A percentile compares a stretch with the other conserved stretches of the same genome.
These are phyloP conservation scores for Aspiorhynchus laticeps DNA, from an alignment of 2,113 vertebrate genomes.

Conservation along the genomic window DNA sequence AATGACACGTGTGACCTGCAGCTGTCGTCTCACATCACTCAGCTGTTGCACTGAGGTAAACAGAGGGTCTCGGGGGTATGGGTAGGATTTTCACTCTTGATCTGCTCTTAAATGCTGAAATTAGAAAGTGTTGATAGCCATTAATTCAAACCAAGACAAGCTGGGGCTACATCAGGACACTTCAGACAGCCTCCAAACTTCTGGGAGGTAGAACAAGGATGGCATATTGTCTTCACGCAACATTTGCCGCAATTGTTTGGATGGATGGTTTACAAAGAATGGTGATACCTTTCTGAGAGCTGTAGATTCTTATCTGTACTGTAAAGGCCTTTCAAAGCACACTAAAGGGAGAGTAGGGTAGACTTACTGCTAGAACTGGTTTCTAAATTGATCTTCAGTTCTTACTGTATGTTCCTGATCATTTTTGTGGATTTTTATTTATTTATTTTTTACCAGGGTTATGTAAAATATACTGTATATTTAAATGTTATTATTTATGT, in stretches of 20 bases:
- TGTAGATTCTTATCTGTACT: neutral
- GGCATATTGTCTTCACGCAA: neutral
- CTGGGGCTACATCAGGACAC: constrained; percentile 60
- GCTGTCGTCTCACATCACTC: constrained; percentile 64
- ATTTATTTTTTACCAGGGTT: neutral
- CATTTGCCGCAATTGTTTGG: neutral
- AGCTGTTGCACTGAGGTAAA: constrained; percentile 59
- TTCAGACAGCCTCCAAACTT: constrained; percentile 41
- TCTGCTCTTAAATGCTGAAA: constrained; percentile 56
- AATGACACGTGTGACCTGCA: constrained; percentile 57
- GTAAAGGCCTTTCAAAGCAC: neutral
- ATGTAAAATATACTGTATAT: neutral
- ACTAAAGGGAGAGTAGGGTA: neutral
- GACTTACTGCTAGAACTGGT: neutral
- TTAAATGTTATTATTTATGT: no score
- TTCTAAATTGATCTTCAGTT: neutral
- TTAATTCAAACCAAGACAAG: constrained; percentile 65
- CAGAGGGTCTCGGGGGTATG: neutral
- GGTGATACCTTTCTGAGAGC: neutral
- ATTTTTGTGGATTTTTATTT: neutral
- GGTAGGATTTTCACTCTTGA: constrained; percentile 24
- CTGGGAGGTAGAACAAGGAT: constrained; percentile 63
- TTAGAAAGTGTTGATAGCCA: constrained; percentile 70
- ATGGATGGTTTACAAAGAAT: neutral
- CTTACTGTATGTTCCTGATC: neutral